Evolutionary conservation across 1,140 invertebrate genomes (phyloP).

Genomic region (Drosophila parvula): DNA sequence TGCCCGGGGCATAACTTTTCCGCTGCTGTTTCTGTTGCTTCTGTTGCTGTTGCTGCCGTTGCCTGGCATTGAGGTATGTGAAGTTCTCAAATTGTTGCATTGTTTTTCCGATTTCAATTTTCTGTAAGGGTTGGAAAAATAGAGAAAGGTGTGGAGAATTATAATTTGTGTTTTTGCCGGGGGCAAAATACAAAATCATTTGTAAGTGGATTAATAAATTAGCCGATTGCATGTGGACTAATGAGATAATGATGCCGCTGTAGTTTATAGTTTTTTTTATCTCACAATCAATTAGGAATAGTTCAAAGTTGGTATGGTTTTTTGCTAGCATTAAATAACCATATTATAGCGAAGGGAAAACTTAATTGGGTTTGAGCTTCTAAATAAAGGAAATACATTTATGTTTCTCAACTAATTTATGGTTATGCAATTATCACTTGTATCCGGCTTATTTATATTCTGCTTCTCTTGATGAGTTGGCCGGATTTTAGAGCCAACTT

Average conservation of each 20-base stretch:
- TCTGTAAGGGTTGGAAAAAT: slow-evolving; percentile 34
- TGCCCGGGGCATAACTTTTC: slow-evolving; percentile 72
- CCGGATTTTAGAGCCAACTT: slow-evolving; percentile 6
- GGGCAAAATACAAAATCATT: slow-evolving; percentile 19
- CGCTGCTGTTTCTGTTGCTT: slow-evolving; percentile 17
- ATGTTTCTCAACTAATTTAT: not conserved
- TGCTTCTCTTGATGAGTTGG: slow-evolving; percentile 4
- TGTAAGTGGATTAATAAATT: slow-evolving; percentile 49
- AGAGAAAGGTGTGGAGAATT: slow-evolving; percentile 41
- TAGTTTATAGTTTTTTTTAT: not conserved
- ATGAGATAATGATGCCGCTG: slow-evolving; percentile 16
- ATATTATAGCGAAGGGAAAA: not conserved
- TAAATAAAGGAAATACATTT: not conserved
- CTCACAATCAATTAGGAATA: not conserved
- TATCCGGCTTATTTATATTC: slow-evolving; percentile 8
- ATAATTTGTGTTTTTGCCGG: slow-evolving; percentile 35
- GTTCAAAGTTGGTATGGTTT: not conserved
- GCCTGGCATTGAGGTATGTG: slow-evolving; percentile 62
- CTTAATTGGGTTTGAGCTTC: not conserved
- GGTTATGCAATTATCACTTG: slow-evolving; percentile 12
- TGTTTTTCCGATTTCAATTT: slow-evolving; percentile 48
- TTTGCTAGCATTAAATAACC: not conserved
- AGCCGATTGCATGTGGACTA: slow-evolving; percentile 17
- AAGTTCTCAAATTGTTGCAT: slow-evolving; percentile 65
- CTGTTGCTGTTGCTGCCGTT: slow-evolving; percentile 27